Evolutionary conservation across 64 coral and sea anemone genomes (phyloP).

Genomic region (Montipora sp.): DNA sequence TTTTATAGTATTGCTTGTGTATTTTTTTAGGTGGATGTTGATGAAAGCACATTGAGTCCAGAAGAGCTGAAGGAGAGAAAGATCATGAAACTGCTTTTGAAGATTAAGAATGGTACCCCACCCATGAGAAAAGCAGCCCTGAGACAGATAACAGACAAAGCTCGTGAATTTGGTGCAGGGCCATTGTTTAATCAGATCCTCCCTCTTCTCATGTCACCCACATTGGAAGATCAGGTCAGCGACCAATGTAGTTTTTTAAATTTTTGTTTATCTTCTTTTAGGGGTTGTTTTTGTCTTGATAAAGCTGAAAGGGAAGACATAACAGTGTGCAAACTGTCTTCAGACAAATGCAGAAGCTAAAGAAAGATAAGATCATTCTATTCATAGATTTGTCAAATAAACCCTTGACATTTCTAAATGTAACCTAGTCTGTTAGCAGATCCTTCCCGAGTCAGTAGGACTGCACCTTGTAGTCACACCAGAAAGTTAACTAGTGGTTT

Average conservation of each 20-base stretch:
- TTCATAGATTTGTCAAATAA: too few relatives aligned
- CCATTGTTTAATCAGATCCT: constrained; percentile 98
- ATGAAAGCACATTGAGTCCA: constrained; percentile 91
- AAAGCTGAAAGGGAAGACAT: too few relatives aligned
- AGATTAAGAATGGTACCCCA: constrained; percentile 99
- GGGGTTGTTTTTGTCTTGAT: neutral
- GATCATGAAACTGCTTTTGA: constrained; percentile 96
- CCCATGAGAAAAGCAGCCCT: constrained; percentile 99
- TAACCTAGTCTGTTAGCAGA: too few relatives aligned
- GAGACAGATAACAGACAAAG: constrained; percentile 97
- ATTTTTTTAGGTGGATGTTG: constrained; percentile 92
- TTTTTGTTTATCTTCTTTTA: neutral
- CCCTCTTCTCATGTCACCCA: constrained; percentile 96
- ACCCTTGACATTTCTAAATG: too few relatives aligned
- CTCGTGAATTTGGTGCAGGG: constrained; percentile 98
- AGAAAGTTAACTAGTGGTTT: too few relatives aligned
- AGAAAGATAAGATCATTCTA: too few relatives aligned
- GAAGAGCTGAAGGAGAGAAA: constrained; percentile 99
- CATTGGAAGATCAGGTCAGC: constrained; percentile 95
- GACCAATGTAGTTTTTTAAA: neutral
- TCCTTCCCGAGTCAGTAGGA: too few relatives aligned
- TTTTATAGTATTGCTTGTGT: neutral
- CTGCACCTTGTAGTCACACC: too few relatives aligned
- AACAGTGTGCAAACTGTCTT: too few relatives aligned
- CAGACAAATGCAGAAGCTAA: too few relatives aligned